Percentiles rank a stretch among this genome's conserved stretches.
These are phyloP conservation scores for Schizaphis graminum DNA, from an alignment of 2,888 invertebrate species.

Conservation along the genomic window DNA sequence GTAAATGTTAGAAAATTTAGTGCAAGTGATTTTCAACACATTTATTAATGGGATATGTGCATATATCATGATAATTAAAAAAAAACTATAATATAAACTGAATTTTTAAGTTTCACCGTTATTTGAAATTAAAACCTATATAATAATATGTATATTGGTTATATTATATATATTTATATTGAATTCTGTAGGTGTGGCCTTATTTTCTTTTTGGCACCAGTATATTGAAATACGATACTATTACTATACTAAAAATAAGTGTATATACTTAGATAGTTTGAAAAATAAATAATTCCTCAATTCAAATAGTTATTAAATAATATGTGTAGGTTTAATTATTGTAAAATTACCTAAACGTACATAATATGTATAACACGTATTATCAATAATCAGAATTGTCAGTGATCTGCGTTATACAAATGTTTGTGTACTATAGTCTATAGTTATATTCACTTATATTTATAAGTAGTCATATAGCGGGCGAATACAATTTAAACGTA, in stretches of 20 bases:
- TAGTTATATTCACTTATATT: too few species aligned
- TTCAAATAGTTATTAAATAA: background rate
- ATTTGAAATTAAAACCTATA: background rate
- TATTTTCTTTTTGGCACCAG: background rate
- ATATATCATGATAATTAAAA: conserved; percentile 7
- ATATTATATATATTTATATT: background rate
- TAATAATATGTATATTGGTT: background rate
- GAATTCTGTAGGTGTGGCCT: background rate
- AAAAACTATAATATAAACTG: conserved; percentile 21
- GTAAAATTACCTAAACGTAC: background rate
- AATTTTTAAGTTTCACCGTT: conserved; percentile 33
- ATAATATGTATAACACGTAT: background rate
- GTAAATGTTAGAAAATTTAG: background rate
- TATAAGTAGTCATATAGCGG: background rate
- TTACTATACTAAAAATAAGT: background rate
- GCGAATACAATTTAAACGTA: background rate
- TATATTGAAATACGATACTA: conserved; percentile 1
- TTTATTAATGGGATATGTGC: background rate
- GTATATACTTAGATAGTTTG: background rate
- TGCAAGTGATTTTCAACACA: background rate
- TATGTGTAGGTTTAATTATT: background rate
- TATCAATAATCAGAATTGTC: background rate
- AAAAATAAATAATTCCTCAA: background rate
- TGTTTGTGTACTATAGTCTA: background rate
- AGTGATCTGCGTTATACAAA: background rate